Evolutionary conservation across 2,113 vertebrate species (phyloP), one percentile per base, ranked within the genome.

Genomic region (Phocoena phocoena): DNA sequence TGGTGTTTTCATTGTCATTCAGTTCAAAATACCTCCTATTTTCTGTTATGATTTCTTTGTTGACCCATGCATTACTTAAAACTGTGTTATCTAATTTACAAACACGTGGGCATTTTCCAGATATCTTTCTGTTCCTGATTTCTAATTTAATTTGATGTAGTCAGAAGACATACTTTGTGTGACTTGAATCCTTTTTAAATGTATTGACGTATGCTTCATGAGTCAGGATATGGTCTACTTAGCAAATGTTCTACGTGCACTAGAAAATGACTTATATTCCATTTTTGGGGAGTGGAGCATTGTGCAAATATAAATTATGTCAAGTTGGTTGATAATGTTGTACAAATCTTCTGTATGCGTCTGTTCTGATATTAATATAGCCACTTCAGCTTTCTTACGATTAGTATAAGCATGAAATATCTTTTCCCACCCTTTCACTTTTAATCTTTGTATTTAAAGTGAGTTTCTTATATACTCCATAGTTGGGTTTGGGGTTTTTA

Each of bases 331-430:
- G 53, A 28, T 1, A 36, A 3, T 2, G 14, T 4, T n/a, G 21
- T 23, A n/a, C 17, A 10, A 3, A n/a, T 41, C 28, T 44, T 23
- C 60, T 63, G 0, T 44, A 76, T 20, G 58, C 6, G 2, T 20
- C 58, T 33, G 3, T 58, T 60, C 67, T 21, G 28, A n/a, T 47
- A 25, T 36, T 20, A 26, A 18, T 0, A 20, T 1, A 62, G 12
- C 0, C 6, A 0, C 17, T 53, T 53, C 7, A 13, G 62, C 60
- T 71, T 62, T 41, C 7, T 6, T 26, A 21, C 0, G 4, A 9
- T 73, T 21, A 2, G 55, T 14, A 31, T 26, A n/a, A 44, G 53
- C 53, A 1, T 9, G 38, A n/a, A 9, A 20, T 20, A 25, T 28
- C 65, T 71, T 47, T 36, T 36, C 12, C 53, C 38, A 58, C 31